Evolutionary conservation across 2,797 vertebrate genomes (phyloP), one percentile per base, ranked within the genome.

Genomic region (Micrastur ruficollis): DNA sequence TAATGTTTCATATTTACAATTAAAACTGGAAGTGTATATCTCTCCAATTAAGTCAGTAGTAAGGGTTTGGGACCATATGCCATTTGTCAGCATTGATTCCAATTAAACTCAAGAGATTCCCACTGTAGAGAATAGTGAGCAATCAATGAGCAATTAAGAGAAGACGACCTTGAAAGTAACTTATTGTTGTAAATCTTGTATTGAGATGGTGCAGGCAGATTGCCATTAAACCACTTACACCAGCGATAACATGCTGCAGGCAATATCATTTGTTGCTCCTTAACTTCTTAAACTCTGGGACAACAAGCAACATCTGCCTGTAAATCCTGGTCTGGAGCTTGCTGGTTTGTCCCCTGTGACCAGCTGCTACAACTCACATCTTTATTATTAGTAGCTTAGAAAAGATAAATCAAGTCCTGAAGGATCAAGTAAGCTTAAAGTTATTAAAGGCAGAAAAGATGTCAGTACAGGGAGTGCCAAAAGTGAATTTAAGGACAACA

Each of bases 61-160:
- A 38, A 86, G 22, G 21, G 8, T 72, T 73, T 79, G 42, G 47
- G 40, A 50, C 32, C 0, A 0, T 31, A 9, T 38, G 40, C 50
- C 32, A 34, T 95, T 95, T 93, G 36, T 90, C 75, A 88, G 34
- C 53, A 90, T 86, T 81, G 94, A 94, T 95, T 97, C 61, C 58
- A 88, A 27, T 95, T 95, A 83, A 93, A 86, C 58, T 86, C 73
- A 52, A 52, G 32, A 44, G 15, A 15, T 93, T 92, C 23, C 75
- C 65, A 49, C 42, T 81, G 38, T 84, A 94, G 95, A 86, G 75
- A 84, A 38, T 49, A 20, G 68, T 81, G 55, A 86, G 32, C 58
- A 92, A 91, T 96, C 91, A 95, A 95, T 96, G 87, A 81, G 11
- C 85, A 96, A 72, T 93, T 94, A 93, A 88, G 53, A 90, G 25